Evolutionary conservation across 2,888 invertebrate genomes (phyloP), one percentile per base, ranked within the genome.

Genomic region (Julus scanicus): DNA sequence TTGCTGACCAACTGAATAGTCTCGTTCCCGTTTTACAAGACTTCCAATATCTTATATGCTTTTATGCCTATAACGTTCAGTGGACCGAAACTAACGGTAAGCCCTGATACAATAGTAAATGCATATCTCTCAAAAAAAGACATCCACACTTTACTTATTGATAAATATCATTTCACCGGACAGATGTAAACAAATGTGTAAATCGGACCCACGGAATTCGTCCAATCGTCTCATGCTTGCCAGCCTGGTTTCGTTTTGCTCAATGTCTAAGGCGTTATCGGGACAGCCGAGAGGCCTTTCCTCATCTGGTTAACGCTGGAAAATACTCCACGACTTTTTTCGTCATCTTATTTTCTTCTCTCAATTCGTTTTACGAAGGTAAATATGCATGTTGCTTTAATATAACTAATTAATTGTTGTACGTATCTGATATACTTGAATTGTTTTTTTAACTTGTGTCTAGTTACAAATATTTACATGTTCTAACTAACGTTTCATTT

Each of bases 271-370:
- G 99, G 0, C 96, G 99, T 89, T 99, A 98, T 93, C 94, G 97
- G 0, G 99, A 99, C 93, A 97, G 98, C 0, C 95, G 95, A 90
- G 97, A 98, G 91, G 96, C 96, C 0, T 98, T 98, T 93, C 98
- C 99, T 0, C 99, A 99, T 94, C 94, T 99, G 88, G 97, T 96
- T 2, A 99, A 99, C 93, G 99, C 99, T 2, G 98, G 97, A 88
- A 99, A 99, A 93, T 99, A 99, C 92, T 96, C 98, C 0, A 98
- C 99, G 0, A 97, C 99, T 0, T 99, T 99, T 93, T 95, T 99
- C 90, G 98, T 98, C 5, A 97, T 99, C 13, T 94, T 97, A 53
- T 97, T 98, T 91, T 94, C 95, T 4, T 95, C 96, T 0, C 92
- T 97, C 3, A 94, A 95, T 91, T 93, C 93, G 86, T 93, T 95